These are phyloP conservation scores for Neoitamus cyanurus DNA, from an alignment of 2,888 invertebrate genomes.

Conservation along the genomic window DNA sequence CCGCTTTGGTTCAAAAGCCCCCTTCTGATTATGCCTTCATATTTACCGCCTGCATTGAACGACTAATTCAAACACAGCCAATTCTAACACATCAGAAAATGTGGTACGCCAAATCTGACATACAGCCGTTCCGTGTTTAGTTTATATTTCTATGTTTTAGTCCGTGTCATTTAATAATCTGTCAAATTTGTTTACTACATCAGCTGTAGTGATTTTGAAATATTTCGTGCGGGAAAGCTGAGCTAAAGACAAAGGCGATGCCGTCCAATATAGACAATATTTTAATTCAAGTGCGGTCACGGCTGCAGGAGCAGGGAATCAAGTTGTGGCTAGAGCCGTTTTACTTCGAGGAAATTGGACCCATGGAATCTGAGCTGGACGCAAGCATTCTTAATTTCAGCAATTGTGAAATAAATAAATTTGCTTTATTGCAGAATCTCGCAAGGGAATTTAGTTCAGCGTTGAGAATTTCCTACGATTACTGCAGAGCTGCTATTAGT, in stretches of 20 bases:
- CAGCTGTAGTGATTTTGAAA: background rate
- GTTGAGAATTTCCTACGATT: slow-evolving; percentile 68
- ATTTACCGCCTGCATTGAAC: no score
- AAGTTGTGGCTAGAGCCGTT: slow-evolving; percentile 84
- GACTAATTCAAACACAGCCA: no score
- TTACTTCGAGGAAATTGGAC: slow-evolving; percentile 68
- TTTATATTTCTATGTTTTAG: no score
- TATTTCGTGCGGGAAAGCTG: background rate
- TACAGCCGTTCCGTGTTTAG: no score
- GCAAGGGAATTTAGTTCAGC: slow-evolving; percentile 70
- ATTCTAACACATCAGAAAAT: no score
- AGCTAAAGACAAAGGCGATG: slow-evolving; percentile 54
- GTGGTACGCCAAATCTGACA: no score
- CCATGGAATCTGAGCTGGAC: slow-evolving; percentile 65
- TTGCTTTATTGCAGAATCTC: slow-evolving; percentile 71
- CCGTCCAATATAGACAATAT: slow-evolving; percentile 69
- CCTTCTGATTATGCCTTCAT: no score
- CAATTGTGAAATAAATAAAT: background rate
- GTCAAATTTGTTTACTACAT: background rate
- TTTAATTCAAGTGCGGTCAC: slow-evolving; percentile 74
- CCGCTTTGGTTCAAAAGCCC: no score
- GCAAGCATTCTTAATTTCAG: slow-evolving; percentile 55
- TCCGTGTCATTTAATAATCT: no score
- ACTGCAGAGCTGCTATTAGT: slow-evolving; percentile 70
- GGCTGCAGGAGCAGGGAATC: slow-evolving; percentile 74